phyloP scores from a whole-genome alignment of 64 coral and sea anemone genomes.

The Catalaphyllia jardinei region DNA sequence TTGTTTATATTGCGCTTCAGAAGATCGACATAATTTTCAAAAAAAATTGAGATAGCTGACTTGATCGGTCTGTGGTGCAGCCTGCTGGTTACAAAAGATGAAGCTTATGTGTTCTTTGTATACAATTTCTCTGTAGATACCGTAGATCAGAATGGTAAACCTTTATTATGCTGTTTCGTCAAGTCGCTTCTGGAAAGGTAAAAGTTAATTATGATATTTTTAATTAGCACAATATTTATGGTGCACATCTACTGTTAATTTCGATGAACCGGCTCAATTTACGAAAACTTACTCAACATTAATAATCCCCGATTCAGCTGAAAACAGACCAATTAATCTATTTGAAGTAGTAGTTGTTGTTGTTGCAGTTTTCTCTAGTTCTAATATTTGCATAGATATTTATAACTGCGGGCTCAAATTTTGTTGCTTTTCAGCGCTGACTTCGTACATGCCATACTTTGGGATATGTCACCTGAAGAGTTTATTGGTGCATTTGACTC shows the following conservation, averaged over 20 bases:
- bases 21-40: no score
- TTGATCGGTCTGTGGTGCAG: no score
- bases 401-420: background rate
- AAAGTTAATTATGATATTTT: background rate
- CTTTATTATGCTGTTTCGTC: slow-evolving; percentile 41
- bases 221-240: background rate
- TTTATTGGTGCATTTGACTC: slow-evolving; percentile 32
- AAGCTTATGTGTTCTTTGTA: background rate
- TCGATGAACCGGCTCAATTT: background rate
- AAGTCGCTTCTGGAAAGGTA: slow-evolving; percentile 67
- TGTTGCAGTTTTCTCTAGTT: no score
- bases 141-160: slow-evolving; percentile 30
- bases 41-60: no score
- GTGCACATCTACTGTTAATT: background rate
- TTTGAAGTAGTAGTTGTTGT: no score
- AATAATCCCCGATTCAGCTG: no score
- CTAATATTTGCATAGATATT: no score
- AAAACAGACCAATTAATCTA: no score
- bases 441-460: slow-evolving; percentile 31
- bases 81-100: no score
- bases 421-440: slow-evolving; percentile 21
- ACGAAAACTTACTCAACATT: no score
- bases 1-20: no score
- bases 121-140: background rate
- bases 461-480: slow-evolving; percentile 26